Conservation (phyloP, 2,797 vertebrate species). For the Pogoniulus pusillus region DNA sequence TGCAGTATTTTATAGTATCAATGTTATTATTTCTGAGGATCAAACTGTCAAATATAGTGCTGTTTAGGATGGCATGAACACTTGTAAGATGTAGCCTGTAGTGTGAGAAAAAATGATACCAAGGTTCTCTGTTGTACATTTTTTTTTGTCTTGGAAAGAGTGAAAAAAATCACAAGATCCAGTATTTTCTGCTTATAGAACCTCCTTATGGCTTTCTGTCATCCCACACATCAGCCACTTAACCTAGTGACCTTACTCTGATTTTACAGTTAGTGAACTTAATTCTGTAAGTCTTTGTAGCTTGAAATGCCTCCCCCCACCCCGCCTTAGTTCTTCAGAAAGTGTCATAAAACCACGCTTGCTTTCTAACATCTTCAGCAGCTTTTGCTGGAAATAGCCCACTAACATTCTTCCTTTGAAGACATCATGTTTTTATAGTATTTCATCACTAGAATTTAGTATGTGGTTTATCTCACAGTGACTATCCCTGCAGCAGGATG, state of each 20-base stretch:
- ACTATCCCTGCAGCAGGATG: neutral
- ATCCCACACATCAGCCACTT: neutral
- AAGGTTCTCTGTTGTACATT: neutral
- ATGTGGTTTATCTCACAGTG: neutral
- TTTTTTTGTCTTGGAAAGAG: neutral
- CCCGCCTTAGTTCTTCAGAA: neutral
- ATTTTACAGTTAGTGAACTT: neutral
- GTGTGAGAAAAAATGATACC: neutral
- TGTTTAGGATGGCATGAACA: neutral
- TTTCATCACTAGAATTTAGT: neutral
- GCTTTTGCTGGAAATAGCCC: neutral
- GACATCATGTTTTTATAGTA: neutral
- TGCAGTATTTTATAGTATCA: neutral
- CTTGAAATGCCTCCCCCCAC: neutral
- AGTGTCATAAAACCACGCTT: neutral
- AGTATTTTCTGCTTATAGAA: neutral
- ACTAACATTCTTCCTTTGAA: neutral
- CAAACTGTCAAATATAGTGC: neutral
- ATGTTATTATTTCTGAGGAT: neutral
- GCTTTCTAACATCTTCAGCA: neutral
- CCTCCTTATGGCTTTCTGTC: neutral
- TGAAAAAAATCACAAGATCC: neutral
- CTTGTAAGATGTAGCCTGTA: neutral
- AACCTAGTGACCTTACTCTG: neutral
- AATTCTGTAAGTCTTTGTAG: neutral